Evolutionary conservation across 2,888 invertebrate genomes (phyloP).

Genomic region (Lasioglossum calceatum): DNA sequence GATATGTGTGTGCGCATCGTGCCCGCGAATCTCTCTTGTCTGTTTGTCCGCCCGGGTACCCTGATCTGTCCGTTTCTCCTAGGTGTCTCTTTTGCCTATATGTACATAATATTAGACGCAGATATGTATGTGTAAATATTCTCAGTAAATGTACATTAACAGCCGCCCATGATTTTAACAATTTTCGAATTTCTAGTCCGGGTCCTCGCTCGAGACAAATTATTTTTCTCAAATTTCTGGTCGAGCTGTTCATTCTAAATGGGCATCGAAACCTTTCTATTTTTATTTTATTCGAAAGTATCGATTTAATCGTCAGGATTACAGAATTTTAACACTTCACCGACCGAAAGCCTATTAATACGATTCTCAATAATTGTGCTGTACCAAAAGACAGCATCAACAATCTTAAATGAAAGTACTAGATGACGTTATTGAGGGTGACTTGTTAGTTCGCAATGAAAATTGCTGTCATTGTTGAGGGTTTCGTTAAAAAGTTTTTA

Average conservation of each 20-base stretch:
- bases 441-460: too few species aligned
- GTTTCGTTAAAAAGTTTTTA: too few species aligned
- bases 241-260: background rate
- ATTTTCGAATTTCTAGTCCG: background rate
- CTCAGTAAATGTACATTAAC: background rate
- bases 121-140: constrained; percentile 18
- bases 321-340: too few species aligned
- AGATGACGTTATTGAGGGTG: too few species aligned
- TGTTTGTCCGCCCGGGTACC: constrained; percentile 52
- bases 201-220: background rate
- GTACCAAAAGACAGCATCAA: too few species aligned
- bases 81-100: constrained; percentile 45
- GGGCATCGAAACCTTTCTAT: too few species aligned
- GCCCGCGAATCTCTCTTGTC: constrained; percentile 53
- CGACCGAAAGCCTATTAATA: too few species aligned
- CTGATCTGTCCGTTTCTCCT: constrained; percentile 57
- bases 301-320: too few species aligned
- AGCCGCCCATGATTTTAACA: background rate
- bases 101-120: constrained; percentile 27
- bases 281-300: too few species aligned
- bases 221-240: background rate
- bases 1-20: constrained; percentile 23
- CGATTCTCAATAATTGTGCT: too few species aligned
- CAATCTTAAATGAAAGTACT: too few species aligned
- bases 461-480: too few species aligned